Evolutionary conservation across 1,140 invertebrate species (phyloP).

Genomic region (Spodoptera litura): DNA sequence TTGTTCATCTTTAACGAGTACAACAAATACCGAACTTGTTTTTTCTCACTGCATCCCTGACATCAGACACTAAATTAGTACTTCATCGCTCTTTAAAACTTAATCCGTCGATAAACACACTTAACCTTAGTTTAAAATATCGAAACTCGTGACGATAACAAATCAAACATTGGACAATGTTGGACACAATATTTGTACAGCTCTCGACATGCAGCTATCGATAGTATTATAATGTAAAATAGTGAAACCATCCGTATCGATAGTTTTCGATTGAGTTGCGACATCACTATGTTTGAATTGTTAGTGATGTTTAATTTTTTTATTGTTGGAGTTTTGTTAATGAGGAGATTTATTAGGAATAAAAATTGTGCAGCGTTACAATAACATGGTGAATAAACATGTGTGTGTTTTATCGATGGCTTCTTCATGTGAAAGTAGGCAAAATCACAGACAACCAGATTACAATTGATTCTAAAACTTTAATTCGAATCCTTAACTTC

Average conservation of each 20-base stretch:
- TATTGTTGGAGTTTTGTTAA: too few relatives aligned
- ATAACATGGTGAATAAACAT: too few relatives aligned
- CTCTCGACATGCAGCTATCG: conserved; percentile 61
- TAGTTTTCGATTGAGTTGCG: conserved; percentile 51
- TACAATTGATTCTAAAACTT: too few relatives aligned
- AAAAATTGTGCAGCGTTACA: too few relatives aligned
- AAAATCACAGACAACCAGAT: too few relatives aligned
- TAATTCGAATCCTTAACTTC: too few relatives aligned
- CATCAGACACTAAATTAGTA: not conserved
- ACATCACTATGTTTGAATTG: conserved; percentile 47
- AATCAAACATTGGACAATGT: conserved; percentile 22
- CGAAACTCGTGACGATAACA: conserved; percentile 3
- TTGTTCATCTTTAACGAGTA: too few relatives aligned
- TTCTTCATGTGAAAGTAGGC: too few relatives aligned
- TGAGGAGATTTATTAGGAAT: not conserved
- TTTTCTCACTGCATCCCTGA: not conserved
- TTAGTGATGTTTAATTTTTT: not conserved
- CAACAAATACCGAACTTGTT: too few relatives aligned
- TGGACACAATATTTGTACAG: conserved; percentile 53
- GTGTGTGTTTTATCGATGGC: too few relatives aligned
- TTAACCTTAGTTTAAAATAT: conserved; percentile 2
- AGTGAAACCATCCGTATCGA: conserved; percentile 65
- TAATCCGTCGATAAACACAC: conserved; percentile 3
- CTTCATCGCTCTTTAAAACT: not conserved
- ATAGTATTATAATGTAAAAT: conserved; percentile 73